Evolutionary conservation across 2,888 invertebrate species (phyloP).

Genomic region (Melanophora roralis): DNA sequence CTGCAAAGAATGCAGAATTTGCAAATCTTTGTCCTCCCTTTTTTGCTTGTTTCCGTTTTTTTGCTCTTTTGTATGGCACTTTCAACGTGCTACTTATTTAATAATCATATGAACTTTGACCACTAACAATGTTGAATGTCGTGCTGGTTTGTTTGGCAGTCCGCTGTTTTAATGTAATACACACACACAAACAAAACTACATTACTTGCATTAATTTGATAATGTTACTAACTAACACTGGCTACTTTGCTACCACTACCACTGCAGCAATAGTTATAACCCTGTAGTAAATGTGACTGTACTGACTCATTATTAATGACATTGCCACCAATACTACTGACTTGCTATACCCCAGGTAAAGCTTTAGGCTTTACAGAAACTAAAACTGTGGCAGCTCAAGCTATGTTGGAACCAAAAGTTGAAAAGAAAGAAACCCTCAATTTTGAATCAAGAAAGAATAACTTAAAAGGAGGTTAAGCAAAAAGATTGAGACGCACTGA

Average conservation of each 20-base stretch:
- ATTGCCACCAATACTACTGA: too few relatives aligned
- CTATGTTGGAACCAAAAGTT: too few relatives aligned
- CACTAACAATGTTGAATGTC: slow-evolving; percentile 39
- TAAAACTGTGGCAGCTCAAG: too few relatives aligned
- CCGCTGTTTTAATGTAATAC: not conserved
- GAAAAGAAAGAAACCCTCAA: too few relatives aligned
- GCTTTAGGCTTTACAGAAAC: too few relatives aligned
- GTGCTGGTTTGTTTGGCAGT: slow-evolving; percentile 17
- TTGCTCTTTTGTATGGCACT: not conserved
- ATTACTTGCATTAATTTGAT: slow-evolving; percentile 1
- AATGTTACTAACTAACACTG: slow-evolving; percentile 30
- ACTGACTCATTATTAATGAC: too few relatives aligned
- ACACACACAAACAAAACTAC: too few relatives aligned
- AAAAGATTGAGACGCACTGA: too few relatives aligned
- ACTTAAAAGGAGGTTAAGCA: too few relatives aligned
- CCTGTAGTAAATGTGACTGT: slow-evolving; percentile 1
- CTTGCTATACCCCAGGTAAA: too few relatives aligned
- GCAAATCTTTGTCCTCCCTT: slow-evolving; percentile 24
- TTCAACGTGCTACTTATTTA: slow-evolving; percentile 28
- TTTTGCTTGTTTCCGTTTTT: slow-evolving; percentile 4
- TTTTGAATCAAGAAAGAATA: too few relatives aligned
- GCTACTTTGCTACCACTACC: not conserved
- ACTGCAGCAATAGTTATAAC: slow-evolving; percentile 12
- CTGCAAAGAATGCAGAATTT: slow-evolving; percentile 23
- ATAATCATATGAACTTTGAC: slow-evolving; percentile 52